These are phyloP conservation scores for Seira sanloemensis DNA, from an alignment of 2,888 invertebrate species.

Conservation along the genomic window DNA sequence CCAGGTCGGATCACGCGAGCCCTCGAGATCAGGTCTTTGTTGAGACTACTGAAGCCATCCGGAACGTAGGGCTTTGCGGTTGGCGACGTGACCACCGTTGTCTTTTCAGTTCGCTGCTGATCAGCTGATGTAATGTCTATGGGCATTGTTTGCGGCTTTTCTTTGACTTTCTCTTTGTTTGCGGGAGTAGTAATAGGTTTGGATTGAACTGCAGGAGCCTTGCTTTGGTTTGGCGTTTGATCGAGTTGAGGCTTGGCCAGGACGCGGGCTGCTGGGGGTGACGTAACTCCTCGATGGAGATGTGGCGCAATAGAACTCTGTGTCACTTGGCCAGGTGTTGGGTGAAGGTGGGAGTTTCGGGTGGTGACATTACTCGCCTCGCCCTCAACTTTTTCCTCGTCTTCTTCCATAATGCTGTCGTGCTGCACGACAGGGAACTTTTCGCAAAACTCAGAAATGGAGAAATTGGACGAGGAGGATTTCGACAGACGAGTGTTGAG, in stretches of 20 bases:
- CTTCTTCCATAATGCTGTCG: conserved; percentile 53
- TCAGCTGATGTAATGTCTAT: conserved; percentile 22
- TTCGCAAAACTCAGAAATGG: conserved; percentile 73
- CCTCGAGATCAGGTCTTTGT: conserved; percentile 36
- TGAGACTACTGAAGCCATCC: conserved; percentile 45
- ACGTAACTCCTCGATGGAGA: background rate
- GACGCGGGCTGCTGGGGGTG: conserved; percentile 2
- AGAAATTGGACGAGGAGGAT: conserved; percentile 72
- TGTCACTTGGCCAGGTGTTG: conserved; percentile 29
- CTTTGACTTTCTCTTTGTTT: background rate
- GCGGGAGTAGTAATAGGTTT: background rate
- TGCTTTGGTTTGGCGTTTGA: conserved; percentile 25
- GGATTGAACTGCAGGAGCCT: background rate
- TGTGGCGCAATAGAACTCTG: conserved; percentile 11
- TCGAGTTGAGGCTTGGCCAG: conserved; percentile 17
- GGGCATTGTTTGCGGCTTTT: background rate
- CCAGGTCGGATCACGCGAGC: conserved; percentile 19
- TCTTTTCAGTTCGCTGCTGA: conserved; percentile 12
- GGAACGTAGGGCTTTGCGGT: conserved; percentile 45
- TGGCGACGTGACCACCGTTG: conserved; percentile 18
- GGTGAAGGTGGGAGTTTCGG: background rate
- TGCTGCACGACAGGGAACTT: conserved; percentile 68
- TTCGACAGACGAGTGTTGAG: conserved; percentile 71
- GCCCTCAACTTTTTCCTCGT: conserved; percentile 37
- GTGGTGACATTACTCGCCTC: conserved; percentile 6